Conservation (phyloP, 2,113 vertebrate genomes). For the Python bivittatus region DNA sequence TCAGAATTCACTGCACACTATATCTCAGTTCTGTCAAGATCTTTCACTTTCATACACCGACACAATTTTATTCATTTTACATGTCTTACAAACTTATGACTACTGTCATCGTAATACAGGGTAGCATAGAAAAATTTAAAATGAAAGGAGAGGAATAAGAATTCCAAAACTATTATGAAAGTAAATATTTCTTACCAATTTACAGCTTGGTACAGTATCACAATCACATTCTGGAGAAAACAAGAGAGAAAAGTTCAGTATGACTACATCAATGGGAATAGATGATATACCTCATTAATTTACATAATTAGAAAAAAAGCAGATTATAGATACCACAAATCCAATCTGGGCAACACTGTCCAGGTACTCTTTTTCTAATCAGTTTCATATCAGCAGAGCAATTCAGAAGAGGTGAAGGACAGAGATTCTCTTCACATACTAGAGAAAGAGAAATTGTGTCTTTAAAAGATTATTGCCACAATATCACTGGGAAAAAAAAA, state of each 20-base stretch:
- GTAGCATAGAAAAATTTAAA: not conserved
- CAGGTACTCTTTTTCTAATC: slow-evolving; percentile 78
- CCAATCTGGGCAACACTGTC: slow-evolving; percentile 87
- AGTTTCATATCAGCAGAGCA: slow-evolving; percentile 84
- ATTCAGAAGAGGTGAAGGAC: slow-evolving; percentile 75
- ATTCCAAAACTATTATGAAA: slow-evolving; percentile 16
- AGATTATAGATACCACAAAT: slow-evolving; percentile 84
- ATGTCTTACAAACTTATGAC: not conserved
- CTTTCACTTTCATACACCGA: not conserved
- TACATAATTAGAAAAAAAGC: slow-evolving; percentile 34
- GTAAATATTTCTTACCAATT: slow-evolving; percentile 80
- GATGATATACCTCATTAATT: not conserved
- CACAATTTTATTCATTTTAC: not conserved
- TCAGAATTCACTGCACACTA: not conserved
- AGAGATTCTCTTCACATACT: slow-evolving; percentile 92
- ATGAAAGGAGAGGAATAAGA: not conserved
- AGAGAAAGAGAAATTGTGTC: slow-evolving; percentile 35
- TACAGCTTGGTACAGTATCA: slow-evolving; percentile 80
- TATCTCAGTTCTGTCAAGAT: not conserved
- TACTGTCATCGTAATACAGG: not conserved
- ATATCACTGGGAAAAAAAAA: not conserved
- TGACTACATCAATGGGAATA: not conserved
- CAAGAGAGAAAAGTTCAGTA: slow-evolving; percentile 16
- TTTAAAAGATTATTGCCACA: not conserved
- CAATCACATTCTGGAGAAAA: slow-evolving; percentile 88